Evolutionary conservation across 2,797 vertebrate genomes (phyloP).

Genomic region (Phrynocephalus vlangalii): DNA sequence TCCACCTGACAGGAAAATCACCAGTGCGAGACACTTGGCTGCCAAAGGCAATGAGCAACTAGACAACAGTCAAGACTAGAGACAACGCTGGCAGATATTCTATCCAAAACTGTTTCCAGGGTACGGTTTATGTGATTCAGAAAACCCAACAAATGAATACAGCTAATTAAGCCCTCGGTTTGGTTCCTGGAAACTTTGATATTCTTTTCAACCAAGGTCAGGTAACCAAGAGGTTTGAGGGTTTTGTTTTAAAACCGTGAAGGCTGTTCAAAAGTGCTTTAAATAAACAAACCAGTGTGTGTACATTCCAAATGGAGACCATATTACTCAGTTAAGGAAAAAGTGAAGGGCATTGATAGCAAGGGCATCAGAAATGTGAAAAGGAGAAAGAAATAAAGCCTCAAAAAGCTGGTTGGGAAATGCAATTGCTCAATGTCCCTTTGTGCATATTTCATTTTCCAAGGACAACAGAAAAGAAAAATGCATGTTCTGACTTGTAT

Average conservation of each 20-base stretch:
- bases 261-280: neutral
- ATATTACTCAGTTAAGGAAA: neutral
- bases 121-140: slow-evolving; percentile 1
- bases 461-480: neutral
- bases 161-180: neutral
- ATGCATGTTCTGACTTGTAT: too few species aligned
- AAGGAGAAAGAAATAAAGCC: neutral
- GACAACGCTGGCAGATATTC: slow-evolving; percentile 30
- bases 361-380: neutral
- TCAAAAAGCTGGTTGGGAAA: neutral
- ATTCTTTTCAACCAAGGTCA: neutral
- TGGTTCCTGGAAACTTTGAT: neutral
- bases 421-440: neutral
- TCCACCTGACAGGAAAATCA: slow-evolving; percentile 10
- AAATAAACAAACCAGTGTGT: neutral
- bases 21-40: slow-evolving; percentile 7
- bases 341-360: too few species aligned
- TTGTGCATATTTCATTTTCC: neutral
- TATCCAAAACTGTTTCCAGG: neutral
- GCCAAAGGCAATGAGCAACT: slow-evolving; percentile 36
- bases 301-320: neutral
- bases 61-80: slow-evolving; percentile 14
- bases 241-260: neutral
- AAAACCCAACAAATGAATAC: neutral
- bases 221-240: neutral